These are phyloP conservation scores for Erannis defoliaria DNA, from an alignment of 2,888 invertebrate species.

Conservation along the genomic window DNA sequence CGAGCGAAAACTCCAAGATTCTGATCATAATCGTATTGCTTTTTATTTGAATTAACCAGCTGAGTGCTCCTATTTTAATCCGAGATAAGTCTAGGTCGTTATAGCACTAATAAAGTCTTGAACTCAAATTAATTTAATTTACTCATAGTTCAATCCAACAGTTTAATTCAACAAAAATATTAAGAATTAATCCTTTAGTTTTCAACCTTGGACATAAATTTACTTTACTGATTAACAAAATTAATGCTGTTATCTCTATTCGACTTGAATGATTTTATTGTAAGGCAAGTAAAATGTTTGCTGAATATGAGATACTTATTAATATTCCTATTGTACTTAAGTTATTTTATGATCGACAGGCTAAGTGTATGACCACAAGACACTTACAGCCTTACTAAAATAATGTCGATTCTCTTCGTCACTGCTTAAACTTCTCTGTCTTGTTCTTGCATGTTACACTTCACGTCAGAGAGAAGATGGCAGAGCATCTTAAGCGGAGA, in stretches of 20 bases:
- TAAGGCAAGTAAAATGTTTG: too few relatives aligned
- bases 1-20: conserved; percentile 59
- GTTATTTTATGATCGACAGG: too few relatives aligned
- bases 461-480: too few relatives aligned
- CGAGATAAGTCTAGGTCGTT: conserved; percentile 42
- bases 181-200: background rate
- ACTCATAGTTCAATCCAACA: background rate
- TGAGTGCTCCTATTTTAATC: conserved; percentile 59
- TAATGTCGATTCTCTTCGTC: too few relatives aligned
- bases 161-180: conserved; percentile 8
- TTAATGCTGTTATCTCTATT: background rate
- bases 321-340: too few relatives aligned
- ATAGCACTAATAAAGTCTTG: conserved; percentile 17
- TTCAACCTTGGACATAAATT: background rate
- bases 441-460: too few relatives aligned
- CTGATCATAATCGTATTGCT: conserved; percentile 71
- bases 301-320: too few relatives aligned
- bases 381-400: too few relatives aligned
- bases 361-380: too few relatives aligned
- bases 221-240: background rate
- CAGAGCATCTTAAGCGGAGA: too few relatives aligned
- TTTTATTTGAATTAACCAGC: conserved; percentile 63
- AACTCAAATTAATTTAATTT: conserved; percentile 19
- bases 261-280: too few relatives aligned
- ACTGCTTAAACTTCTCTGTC: too few relatives aligned